Base-by-base conservation (phyloP, 2,797 vertebrate species). In the Garrulus glandarius region DNA sequence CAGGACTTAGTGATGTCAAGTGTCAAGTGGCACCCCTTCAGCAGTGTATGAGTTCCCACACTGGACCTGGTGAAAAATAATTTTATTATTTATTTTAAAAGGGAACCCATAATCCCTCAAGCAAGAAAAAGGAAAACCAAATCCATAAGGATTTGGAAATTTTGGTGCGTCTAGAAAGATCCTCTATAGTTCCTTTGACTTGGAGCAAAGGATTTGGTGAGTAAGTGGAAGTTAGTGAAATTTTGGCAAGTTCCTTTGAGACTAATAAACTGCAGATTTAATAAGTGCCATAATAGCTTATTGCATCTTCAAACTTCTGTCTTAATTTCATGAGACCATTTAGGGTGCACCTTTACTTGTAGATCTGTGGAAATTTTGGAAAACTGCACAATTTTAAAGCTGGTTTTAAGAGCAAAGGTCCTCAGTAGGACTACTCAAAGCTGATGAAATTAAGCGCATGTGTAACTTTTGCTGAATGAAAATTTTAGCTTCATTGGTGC, bases 251-350 rank as follows among this genome's bases (percentile, higher is more conserved):
- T 70, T 89, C 52, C 52, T 94, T 65, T 47, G 55, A 88, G 30
- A 22, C 18, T 93, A 76, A 95, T 89, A 86, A 93, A 87, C 29
- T 78, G n/a, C 49, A 57, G 44, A 37, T 94, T 75, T 92, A 72
- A 76, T 91, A 81, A 70, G 47, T 43, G 47, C 47, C 77, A 2
- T 78, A 41, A 19, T 27, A 85, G 10, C 39, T 92, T 71, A 87
- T 69, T 65, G 34, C 9, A 4, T 68, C 57, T 91, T 86, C 68
- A 61, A 70, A 15, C 21, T 91, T 85, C 39, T 89, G 36, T 69
- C 27, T 75, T 65, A 44, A 20, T 87, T 82, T 93, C 78, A 71
- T 75, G 60, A 71, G 53, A 74, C 84, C 15, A 17, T 4, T 74
- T 52, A 44, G 23, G 15, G 8, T 87, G 19, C 22, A 74, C 26